Conservation (phyloP, 2,113 vertebrate genomes). For the Dasyurus viverrinus region DNA sequence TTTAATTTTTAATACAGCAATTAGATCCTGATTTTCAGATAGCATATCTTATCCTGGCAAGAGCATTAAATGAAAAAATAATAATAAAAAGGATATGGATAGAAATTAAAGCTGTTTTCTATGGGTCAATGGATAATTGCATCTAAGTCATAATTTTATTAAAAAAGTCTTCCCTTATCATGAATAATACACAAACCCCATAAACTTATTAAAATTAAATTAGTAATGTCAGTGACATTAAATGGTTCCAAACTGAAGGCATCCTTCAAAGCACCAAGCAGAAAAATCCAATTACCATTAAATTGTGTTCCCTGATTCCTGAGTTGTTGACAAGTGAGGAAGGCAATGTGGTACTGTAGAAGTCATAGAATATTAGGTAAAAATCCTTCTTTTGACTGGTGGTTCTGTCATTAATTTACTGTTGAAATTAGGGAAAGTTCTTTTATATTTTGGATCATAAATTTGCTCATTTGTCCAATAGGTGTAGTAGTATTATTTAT, state of each 20-base stretch:
- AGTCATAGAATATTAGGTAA: background rate
- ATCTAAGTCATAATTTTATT: background rate
- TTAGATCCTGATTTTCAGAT: background rate
- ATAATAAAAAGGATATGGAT: background rate
- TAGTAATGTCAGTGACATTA: background rate
- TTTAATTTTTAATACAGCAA: background rate
- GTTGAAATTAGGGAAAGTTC: background rate
- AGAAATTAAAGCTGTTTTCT: background rate
- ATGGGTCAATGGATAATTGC: slow-evolving; percentile 2
- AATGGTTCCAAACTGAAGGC: background rate
- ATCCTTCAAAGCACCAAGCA: background rate
- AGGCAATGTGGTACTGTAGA: background rate
- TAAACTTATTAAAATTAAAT: slow-evolving; percentile 9
- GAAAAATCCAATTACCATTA: slow-evolving; percentile 2
- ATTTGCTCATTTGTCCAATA: background rate
- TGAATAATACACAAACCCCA: background rate
- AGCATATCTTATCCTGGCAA: background rate
- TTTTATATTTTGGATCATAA: background rate
- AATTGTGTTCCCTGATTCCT: background rate
- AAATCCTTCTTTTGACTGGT: background rate
- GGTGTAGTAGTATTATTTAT: background rate
- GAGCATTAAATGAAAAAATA: background rate
- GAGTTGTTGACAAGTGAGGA: background rate
- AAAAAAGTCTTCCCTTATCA: background rate
- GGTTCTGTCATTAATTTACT: background rate